Evolutionary conservation across 2,888 invertebrate genomes (phyloP), one percentile per base, ranked within the genome.

Genomic region (Spicauda simplicius): DNA sequence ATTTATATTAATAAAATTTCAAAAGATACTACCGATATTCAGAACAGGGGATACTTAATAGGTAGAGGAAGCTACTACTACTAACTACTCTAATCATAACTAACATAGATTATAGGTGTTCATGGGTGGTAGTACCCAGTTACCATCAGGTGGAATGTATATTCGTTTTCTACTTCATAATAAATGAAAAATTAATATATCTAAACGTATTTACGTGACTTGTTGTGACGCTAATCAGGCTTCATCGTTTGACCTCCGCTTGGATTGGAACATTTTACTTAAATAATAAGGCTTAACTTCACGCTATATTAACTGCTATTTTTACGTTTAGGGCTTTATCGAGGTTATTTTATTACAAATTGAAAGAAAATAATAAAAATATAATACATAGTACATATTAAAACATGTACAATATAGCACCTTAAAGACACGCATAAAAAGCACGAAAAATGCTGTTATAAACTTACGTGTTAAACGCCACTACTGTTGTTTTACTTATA

Each of bases 141-240:
- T 33, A 33, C 33, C 33, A 1, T 33, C 33, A 33, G 5, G 5
- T 25, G 25, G 33, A 33, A 4, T 54, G 54, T 11, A 54, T 25
- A n/a, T 30, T 54, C 5, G 4, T 14, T 48, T 6, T 2, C 3
- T 30, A 6, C n/a, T n/a, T n/a, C n/a, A 5, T 0, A 25, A 30
- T 55, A 14, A 11, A 30, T 33, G 25, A 55, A 55, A 33, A 63
- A 25, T 25, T 18, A 60, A 33, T 53, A 18, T 66, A 33, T 66
- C 60, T 60, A 30, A 18, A 30, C n/a, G 30, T 56, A 66, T 56
- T 66, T 66, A 61, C 48, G 45, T 56, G 52, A 67, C 56, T 55
- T 55, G 61, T 25, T 67, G 19, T 61, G 67, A 61, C 66, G 60
- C 67, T 67, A 67, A 67, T 67, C 67, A 67, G 61, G 20, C 67